A percentile compares a stretch with the other conserved stretches of the same genome.
Conservation (phyloP, 2,888 invertebrate genomes). For the Chloroclystis v-ata region DNA sequence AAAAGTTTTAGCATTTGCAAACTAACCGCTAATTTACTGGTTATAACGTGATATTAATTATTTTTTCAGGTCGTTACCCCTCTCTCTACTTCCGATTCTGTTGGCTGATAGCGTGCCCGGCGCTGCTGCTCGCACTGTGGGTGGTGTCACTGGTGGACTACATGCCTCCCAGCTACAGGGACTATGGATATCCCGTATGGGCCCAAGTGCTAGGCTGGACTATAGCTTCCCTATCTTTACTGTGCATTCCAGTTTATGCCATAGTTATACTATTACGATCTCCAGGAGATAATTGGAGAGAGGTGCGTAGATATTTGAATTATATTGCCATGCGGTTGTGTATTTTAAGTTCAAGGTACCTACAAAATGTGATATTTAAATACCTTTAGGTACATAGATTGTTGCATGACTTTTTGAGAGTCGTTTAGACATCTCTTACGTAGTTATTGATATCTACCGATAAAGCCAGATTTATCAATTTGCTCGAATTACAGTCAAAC, state of each 20-base stretch:
- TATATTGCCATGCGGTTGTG: background rate
- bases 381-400: too few species aligned
- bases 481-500: slow-evolving; percentile 2
- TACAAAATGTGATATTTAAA: background rate
- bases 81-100: slow-evolving; percentile 90
- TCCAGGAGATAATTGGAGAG: slow-evolving; percentile 82
- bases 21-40: background rate
- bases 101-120: slow-evolving; percentile 89
- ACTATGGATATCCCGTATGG: slow-evolving; percentile 90
- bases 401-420: too few species aligned
- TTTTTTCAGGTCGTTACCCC: slow-evolving; percentile 77
- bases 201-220: slow-evolving; percentile 92
- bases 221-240: slow-evolving; percentile 87
- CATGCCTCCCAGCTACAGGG: slow-evolving; percentile 89
- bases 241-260: slow-evolving; percentile 91
- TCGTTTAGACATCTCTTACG: background rate
- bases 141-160: slow-evolving; percentile 93
- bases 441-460: slow-evolving; percentile 1
- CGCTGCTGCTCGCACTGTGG: slow-evolving; percentile 90
- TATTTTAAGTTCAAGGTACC: background rate
- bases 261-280: slow-evolving; percentile 83
- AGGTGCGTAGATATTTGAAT: slow-evolving; percentile 75
- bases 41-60: background rate
- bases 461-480: slow-evolving; percentile 4
- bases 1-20: slow-evolving; percentile 2